Base-by-base conservation (phyloP, 1,140 invertebrate species). In the Sitobion miscanthi region DNA sequence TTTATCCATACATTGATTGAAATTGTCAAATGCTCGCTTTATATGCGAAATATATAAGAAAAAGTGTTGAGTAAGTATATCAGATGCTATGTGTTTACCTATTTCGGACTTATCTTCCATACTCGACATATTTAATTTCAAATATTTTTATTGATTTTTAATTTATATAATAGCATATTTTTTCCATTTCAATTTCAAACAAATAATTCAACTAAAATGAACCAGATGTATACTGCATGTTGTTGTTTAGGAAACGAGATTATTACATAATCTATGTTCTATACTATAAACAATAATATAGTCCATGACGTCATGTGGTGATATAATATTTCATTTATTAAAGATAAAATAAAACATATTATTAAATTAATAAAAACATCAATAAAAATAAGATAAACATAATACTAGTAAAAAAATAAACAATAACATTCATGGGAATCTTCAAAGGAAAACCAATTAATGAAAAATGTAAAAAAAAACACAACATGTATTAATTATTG, bases 371-470 rank as follows among this genome's bases (percentile, higher is more conserved):
- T 91, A 69, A 91, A 77, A 77, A 91, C 57, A 69, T 62, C 57
- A 90, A 90, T 42, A 90, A 90, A 90, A 90, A 42, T 57, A n/a
- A 91, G 42, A 47, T 49, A 77, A 69, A 91, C 49, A 83, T 91
- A 30, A 91, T 77, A 82, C 45, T 82, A 91, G n/a, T 83, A 91
- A 82, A 91, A 91, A 82, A 91, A 91, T 47, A 91, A 77, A 90
- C 5, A 69, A 62, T 90, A 90, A 69, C 21, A 69, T 45, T 69
- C 89, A 25, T 23, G 49, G 25, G 25, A 90, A 45, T 90, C 20
- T 82, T 91, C 45, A 91, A 91, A 42, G n/a, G n/a, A 77, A 21
- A 49, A 91, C 9, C n/a, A 91, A 35, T 77, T 35, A 83, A 83
- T 57, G n/a, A 82, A 91, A 91, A 82, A 11, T 38, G 14, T 17